Base-by-base conservation (phyloP, 2,888 invertebrate genomes). In the Sarcophaga variegata region DNA sequence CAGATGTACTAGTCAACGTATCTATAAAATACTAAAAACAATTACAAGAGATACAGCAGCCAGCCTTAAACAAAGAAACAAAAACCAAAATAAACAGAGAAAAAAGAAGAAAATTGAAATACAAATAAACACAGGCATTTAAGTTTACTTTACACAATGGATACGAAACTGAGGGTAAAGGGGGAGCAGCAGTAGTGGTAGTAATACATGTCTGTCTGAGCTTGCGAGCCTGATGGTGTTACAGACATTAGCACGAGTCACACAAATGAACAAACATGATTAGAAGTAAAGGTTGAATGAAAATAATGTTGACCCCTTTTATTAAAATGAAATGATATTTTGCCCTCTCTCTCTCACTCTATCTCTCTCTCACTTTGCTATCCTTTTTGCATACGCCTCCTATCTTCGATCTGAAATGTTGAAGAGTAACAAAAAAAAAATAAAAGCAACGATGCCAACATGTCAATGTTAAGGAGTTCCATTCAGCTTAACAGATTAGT, bases 401-500 rank as follows among this genome's bases (percentile, higher is more conserved):
- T 37, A 37, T 37, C 37, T 37, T 37, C 37, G 37, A 37, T 37
- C 37, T 37, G 37, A 37, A 37, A 37, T 2, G 2, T 10, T 37
- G 37, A 37, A 37, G 37, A 37, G 10, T 37, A 37, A 37, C 37
- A 37, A 37, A 37, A 37, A 37, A 6, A 37, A 37, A 67, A 72
- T 62, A 10, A 20, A n/a, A 70, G 17, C 63, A 74, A 54, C 12
- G 66, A 17, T 54, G 54, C 12, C 67, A 81, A 60, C 77, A 74
- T 83, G 86, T 81, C 86, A 75, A 86, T 77, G 69, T 27, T 74
- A 77, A 75, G 59, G 45, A 70, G 45, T 76, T 79, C 75, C 67
- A 60, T 77, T 75, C 17, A 71, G 75, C 81, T 87, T 81, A 74
- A 75, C 64, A 66, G 81, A 78, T 81, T 81, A 86, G 54, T 80